Conservation (phyloP, 2,797 vertebrate genomes). For the Pangasius djambal region DNA sequence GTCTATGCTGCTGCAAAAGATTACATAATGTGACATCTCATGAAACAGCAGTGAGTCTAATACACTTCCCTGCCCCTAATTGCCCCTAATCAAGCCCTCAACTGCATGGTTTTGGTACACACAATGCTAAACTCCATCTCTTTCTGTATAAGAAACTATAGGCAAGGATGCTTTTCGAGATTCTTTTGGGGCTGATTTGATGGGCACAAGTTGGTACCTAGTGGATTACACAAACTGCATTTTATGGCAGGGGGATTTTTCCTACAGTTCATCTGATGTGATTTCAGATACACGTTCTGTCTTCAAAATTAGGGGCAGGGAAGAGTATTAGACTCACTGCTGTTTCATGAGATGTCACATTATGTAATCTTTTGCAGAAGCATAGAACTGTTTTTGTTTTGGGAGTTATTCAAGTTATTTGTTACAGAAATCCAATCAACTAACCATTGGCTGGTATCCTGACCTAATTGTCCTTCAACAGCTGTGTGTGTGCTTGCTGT, state of each 20-base stretch:
- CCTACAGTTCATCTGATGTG: not conserved
- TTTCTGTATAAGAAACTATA: not conserved
- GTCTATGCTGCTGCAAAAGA: not conserved
- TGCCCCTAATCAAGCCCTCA: not conserved
- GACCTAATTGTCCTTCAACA: not conserved
- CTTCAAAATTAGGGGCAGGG: not conserved
- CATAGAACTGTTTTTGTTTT: not conserved
- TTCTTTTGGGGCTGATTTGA: not conserved
- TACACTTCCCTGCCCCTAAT: not conserved
- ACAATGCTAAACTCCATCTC: not conserved
- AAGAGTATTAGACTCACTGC: not conserved
- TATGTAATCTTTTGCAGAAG: not conserved
- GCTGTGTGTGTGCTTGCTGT: not conserved
- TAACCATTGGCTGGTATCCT: not conserved
- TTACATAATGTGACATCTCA: not conserved
- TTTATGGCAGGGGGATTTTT: not conserved
- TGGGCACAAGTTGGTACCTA: not conserved
- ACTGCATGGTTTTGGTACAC: not conserved
- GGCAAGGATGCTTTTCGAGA: not conserved
- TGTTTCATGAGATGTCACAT: not conserved
- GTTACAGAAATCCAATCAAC: too few species aligned
- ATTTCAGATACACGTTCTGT: not conserved
- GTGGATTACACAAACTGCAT: not conserved
- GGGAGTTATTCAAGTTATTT: not conserved
- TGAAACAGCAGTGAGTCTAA: not conserved